These are phyloP conservation scores for Sphenodon punctatus DNA, from an alignment of 2,797 vertebrate genomes.

Conservation along the genomic window DNA sequence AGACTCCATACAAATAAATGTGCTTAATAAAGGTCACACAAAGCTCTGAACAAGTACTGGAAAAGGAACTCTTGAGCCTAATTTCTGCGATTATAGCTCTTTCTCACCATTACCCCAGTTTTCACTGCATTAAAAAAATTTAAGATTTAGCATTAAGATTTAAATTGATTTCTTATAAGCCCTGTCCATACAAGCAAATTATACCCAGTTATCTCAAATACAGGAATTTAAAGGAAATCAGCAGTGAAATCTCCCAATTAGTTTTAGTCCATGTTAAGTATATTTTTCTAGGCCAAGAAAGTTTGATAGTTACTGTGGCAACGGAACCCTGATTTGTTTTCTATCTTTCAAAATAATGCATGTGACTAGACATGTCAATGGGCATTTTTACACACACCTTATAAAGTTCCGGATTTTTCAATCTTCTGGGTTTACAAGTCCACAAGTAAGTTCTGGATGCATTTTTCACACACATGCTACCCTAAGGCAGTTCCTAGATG, in stretches of 20 bases:
- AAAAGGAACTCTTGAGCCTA: background rate
- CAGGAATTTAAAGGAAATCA: background rate
- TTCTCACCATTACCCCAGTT: background rate
- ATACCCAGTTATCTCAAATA: background rate
- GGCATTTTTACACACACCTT: no score
- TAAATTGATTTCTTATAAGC: background rate
- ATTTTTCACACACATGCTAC: no score
- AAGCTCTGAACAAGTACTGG: background rate
- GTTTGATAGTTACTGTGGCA: background rate
- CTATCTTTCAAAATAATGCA: background rate
- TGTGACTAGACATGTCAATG: background rate
- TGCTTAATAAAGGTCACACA: background rate
- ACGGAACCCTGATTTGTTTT: background rate
- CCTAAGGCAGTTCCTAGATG: no score
- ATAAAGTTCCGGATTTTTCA: no score
- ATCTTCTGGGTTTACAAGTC: no score
- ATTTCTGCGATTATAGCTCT: background rate
- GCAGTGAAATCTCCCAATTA: background rate
- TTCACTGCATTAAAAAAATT: background rate
- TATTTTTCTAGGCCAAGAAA: background rate
- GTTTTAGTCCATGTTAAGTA: background rate
- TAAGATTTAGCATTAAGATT: background rate
- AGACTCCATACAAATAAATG: background rate
- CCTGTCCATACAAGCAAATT: background rate
- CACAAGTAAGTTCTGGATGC: no score